These are phyloP conservation scores for Streptopelia turtur DNA, from an alignment of 2,797 vertebrate species.

Conservation along the genomic window DNA sequence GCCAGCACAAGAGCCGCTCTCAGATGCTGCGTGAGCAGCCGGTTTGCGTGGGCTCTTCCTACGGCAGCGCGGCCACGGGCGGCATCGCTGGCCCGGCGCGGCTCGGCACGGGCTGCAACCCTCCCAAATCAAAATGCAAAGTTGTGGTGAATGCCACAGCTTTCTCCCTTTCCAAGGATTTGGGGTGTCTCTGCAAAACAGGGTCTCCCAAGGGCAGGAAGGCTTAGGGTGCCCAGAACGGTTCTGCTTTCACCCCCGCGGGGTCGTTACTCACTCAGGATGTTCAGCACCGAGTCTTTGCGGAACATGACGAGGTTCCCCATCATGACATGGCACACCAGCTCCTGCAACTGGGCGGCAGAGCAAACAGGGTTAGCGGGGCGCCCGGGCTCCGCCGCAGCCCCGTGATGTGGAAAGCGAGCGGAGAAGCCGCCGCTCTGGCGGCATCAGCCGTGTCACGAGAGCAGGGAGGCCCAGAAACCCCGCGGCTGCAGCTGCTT, in stretches of 20 bases:
- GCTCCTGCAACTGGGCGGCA: constrained; percentile 88
- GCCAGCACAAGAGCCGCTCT: neutral
- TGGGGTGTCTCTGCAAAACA: neutral
- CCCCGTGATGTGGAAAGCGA: neutral
- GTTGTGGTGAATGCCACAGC: neutral
- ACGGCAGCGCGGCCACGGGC: fast-evolving
- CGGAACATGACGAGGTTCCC: constrained; percentile 97
- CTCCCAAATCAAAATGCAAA: too few relatives aligned
- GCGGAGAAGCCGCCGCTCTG: neutral
- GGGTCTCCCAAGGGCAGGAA: neutral
- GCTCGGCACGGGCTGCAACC: neutral
- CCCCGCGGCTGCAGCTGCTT: neutral
- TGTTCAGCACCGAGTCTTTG: constrained; percentile 95
- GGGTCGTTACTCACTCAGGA: constrained; percentile 87
- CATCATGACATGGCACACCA: constrained; percentile 99
- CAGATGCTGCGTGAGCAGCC: neutral
- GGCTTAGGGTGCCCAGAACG: neutral
- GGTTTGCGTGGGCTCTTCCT: neutral
- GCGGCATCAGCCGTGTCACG: neutral
- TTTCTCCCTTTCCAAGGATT: neutral
- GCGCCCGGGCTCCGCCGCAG: neutral
- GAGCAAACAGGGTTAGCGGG: fast-evolving
- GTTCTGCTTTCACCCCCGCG: neutral
- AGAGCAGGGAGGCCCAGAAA: neutral
- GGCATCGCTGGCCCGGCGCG: too few relatives aligned